Base-by-base conservation (phyloP, 2,113 vertebrate genomes). In the Gambusia holbrooki region DNA sequence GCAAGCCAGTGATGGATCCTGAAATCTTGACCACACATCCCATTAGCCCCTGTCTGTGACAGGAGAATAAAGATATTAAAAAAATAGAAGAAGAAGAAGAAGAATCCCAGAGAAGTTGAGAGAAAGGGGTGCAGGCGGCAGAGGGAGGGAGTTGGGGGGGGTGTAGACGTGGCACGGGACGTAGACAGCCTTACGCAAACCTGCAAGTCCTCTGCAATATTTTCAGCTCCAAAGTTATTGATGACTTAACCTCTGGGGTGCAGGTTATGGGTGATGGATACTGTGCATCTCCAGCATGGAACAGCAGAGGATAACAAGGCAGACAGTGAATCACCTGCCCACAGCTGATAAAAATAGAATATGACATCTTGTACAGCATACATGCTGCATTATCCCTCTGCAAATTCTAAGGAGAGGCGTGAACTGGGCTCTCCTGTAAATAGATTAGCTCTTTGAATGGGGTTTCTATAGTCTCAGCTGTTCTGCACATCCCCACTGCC, bases 21-120 rank as follows among this genome's bases (percentile, higher is more conserved):
- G 94, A 97, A 98, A 97, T 97, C 96, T 97, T 97, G 96, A 97
- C 96, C 97, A 96, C 95, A 96, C 94, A 94, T 98, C 96, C 96
- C 95, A 97, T 99, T 99, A 99, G 96, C 97, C 97, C 94, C 96
- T 97, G 95, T 95, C 96, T 95, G 84, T 97, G 96, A 96, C 97
- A 97, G 95, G 87, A 94, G 96, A 94, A 96, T 95, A 96, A 96
- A 95, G 93, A 96, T 95, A 95, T 95, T 91, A 92, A 91, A 95
- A 72, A 89, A 94, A 67, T 30, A 30, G 30, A 42, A 63, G 32
- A 32, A 63, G 35, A 35, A 35, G 35, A 35, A 33, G 60, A 62
- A 42, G 61, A 62, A 94, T 84, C 82, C 84, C 27, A 80, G 92
- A 92, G 88, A 93, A 91, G 88, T 83, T 83, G 70, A 78, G 77